Evolutionary conservation across 2,888 invertebrate species (phyloP), one percentile per base, ranked within the genome.

Genomic region (Liopterus haemorrhoidalis): DNA sequence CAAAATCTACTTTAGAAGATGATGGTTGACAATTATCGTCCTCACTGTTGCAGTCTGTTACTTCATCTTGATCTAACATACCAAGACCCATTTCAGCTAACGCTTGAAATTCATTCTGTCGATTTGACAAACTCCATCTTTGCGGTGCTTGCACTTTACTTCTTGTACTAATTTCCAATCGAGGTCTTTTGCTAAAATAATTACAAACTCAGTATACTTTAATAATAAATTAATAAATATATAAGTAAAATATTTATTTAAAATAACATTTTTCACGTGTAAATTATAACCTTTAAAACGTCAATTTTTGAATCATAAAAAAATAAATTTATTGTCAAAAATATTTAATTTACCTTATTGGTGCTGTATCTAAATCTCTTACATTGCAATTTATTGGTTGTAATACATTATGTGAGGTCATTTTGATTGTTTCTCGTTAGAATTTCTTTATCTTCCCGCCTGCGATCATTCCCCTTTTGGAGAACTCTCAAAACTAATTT

Each of bases 41-140:
- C 27, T 45, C 45, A 25, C 33, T 45, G 32, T 39, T 38, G 18
- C 32, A 39, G 27, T 45, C 45, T 18, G 45, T 33, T 5, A 45
- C 12, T 6, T 71, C 71, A 49, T 74, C 74, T 8, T 72, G 72
- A 39, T 73, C 74, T 36, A 81, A 60, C 68, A 78, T 73, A 15
- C 74, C 72, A 14, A 81, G 73, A 31, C 80, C 81, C 70, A 76
- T 74, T 54, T 79, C 78, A 52, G 73, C 70, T 41, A 74, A 58
- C 37, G 72, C 70, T 50, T 75, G 73, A 14, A 71, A 64, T 46
- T 70, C 66, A 27, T 72, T 67, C 20, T 63, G 60, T 25, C 58
- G 59, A 41, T 54, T 59, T 32, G 58, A 60, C 35, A 66, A 56
- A 41, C 59, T 63, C 67, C 66, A 67, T 31, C 53, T 47, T 39